These are phyloP conservation scores for Pagetopsis macropterus DNA, from an alignment of 2,797 vertebrate species.

Conservation along the genomic window DNA sequence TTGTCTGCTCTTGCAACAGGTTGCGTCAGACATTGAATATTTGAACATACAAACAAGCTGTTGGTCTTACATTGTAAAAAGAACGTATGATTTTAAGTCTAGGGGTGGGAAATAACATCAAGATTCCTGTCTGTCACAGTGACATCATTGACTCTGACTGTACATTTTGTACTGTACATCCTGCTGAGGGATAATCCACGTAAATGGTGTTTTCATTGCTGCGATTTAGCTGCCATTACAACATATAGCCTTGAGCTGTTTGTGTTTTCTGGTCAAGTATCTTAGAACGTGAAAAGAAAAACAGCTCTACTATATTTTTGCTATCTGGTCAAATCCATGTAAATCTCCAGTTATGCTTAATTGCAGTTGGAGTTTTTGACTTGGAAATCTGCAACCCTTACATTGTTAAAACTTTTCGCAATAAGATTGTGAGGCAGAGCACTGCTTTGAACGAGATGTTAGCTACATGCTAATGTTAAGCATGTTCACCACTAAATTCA, in stretches of 20 bases:
- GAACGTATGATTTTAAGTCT: conserved; percentile 40
- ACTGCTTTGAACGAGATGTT: not conserved
- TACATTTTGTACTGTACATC: not conserved
- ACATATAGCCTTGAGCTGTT: conserved; percentile 14
- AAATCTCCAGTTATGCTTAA: not conserved
- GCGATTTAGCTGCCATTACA: conserved; percentile 8
- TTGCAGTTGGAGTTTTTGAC: not conserved
- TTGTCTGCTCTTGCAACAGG: conserved; percentile 81
- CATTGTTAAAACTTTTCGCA: conserved; percentile 9
- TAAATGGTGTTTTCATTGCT: conserved; percentile 20
- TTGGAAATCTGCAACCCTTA: conserved; percentile 11
- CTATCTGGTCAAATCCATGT: conserved; percentile 1
- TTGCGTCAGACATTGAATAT: conserved; percentile 83
- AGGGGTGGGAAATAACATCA: conserved; percentile 17
- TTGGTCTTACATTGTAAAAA: conserved; percentile 43
- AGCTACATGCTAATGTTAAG: too few relatives aligned
- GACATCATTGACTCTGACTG: not conserved
- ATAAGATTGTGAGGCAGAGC: not conserved
- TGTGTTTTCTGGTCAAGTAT: conserved; percentile 6
- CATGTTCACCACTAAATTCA: not conserved
- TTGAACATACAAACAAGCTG: conserved; percentile 71
- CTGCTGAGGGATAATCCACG: conserved; percentile 17
- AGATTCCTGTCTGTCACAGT: conserved; percentile 34
- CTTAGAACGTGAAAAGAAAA: not conserved
- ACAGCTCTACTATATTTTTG: not conserved